A percentile compares a stretch with the other conserved stretches of the same genome.
phyloP scores from a whole-genome alignment of 1,140 invertebrate species.

The Drosophila simulans region DNA sequence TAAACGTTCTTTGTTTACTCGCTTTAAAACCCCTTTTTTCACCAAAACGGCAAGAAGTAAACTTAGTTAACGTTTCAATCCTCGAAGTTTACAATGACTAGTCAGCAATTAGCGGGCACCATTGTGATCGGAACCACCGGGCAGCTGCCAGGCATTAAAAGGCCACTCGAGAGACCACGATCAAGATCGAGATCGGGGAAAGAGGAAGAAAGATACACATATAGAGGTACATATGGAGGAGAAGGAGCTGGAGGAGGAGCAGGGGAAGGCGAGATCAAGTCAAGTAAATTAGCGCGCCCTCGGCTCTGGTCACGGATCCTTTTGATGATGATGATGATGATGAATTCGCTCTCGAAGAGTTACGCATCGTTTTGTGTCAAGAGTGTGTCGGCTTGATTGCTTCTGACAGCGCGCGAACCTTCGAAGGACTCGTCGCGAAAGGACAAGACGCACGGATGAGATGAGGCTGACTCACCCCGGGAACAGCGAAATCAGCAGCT shows the following conservation, averaged over 20 bases:
- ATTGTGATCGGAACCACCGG: constrained; percentile 56
- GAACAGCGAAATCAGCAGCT: constrained; percentile 32
- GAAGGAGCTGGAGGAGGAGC: neutral
- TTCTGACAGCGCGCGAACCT: constrained; percentile 79
- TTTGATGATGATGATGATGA: constrained; percentile 54
- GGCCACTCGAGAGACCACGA: constrained; percentile 43
- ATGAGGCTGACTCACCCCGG: constrained; percentile 51
- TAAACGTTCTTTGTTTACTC: neutral
- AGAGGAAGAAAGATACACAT: neutral
- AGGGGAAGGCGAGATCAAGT: constrained; percentile 36
- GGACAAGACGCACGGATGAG: constrained; percentile 32
- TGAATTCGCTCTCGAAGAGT: constrained; percentile 75
- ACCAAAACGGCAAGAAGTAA: neutral
- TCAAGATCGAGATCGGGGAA: constrained; percentile 32
- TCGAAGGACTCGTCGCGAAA: constrained; percentile 41
- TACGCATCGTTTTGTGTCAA: constrained; percentile 81
- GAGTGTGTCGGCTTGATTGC: constrained; percentile 81
- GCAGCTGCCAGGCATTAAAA: constrained; percentile 49
- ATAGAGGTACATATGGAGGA: neutral
- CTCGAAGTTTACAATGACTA: constrained; percentile 61
- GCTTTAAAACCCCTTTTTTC: neutral
- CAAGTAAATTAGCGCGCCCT: constrained; percentile 69
- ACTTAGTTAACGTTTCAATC: constrained; percentile 43
- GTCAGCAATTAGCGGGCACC: constrained; percentile 71
- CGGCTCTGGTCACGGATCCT: constrained; percentile 68